Conservation (phyloP, 2,113 vertebrate species). For the Epinephelus moara region DNA sequence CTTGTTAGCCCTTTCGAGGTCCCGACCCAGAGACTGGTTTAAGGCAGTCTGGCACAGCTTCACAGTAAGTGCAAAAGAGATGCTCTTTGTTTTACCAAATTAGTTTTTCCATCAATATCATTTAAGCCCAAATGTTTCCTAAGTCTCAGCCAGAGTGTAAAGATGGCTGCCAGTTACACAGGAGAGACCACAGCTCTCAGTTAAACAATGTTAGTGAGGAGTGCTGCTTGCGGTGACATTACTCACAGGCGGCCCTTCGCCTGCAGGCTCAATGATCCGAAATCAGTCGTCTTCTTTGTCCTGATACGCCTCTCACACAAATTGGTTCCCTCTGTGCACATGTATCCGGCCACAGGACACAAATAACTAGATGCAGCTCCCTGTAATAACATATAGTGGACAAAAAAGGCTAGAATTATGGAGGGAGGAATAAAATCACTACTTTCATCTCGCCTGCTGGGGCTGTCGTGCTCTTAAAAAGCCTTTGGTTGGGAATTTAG, state of each 20-base stretch:
- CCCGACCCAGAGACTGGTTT: not conserved
- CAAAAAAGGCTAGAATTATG: slow-evolving; percentile 81
- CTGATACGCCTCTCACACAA: slow-evolving; percentile 77
- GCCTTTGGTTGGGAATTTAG: slow-evolving; percentile 62
- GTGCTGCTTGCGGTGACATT: slow-evolving; percentile 15
- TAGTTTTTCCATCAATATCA: not conserved
- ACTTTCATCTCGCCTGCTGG: slow-evolving; percentile 77
- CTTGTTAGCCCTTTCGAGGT: no score
- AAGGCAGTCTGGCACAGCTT: not conserved
- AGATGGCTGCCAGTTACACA: not conserved
- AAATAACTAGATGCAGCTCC: slow-evolving; percentile 84
- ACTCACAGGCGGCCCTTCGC: slow-evolving; percentile 37
- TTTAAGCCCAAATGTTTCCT: slow-evolving; percentile 10
- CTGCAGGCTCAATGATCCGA: slow-evolving; percentile 68
- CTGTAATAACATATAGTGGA: slow-evolving; percentile 84
- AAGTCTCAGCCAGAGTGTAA: not conserved
- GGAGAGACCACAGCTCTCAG: slow-evolving; percentile 5
- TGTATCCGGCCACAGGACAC: slow-evolving; percentile 85
- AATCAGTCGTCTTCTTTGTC: slow-evolving; percentile 68
- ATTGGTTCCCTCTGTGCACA: slow-evolving; percentile 82
- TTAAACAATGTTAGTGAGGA: slow-evolving; percentile 20
- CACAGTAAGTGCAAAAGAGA: not conserved
- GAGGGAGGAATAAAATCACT: slow-evolving; percentile 73
- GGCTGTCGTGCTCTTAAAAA: slow-evolving; percentile 68
- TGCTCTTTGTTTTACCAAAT: not conserved